A percentile compares a stretch with the other conserved stretches of the same genome.
Evolutionary conservation across 1,140 invertebrate species (phyloP).

Genomic region (Heliconius hewitsoni): DNA sequence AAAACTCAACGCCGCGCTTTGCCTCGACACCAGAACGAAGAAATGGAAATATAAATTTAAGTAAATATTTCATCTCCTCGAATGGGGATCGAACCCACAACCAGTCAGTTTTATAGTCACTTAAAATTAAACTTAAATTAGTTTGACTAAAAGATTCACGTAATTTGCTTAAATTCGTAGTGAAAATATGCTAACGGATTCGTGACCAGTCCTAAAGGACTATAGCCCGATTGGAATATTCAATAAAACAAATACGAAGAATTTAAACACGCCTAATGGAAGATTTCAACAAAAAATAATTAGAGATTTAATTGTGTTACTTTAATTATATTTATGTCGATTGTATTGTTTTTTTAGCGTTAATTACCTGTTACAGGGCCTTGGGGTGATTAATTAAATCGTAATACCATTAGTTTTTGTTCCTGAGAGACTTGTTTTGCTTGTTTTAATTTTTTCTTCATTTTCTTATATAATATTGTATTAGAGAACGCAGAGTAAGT

Average conservation of each 20-base stretch:
- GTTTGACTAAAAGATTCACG: conserved; percentile 23
- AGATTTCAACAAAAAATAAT: conserved; percentile 38
- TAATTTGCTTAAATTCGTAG: conserved; percentile 38
- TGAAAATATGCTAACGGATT: conserved; percentile 43
- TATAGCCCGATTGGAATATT: conserved; percentile 22
- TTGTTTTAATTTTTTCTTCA: background rate
- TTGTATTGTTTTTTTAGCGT: conserved; percentile 19
- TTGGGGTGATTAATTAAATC: background rate
- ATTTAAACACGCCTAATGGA: conserved; percentile 41
- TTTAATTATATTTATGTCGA: conserved; percentile 22
- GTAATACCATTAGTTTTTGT: too few species aligned
- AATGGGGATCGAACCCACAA: too few species aligned
- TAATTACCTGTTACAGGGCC: conserved; percentile 19
- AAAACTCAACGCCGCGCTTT: too few species aligned
- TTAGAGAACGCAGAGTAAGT: too few species aligned
- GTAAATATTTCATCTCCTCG: too few species aligned
- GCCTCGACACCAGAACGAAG: too few species aligned
- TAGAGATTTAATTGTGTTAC: conserved; percentile 39
- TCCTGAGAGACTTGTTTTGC: too few species aligned
- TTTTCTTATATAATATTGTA: background rate
- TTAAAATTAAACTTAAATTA: background rate
- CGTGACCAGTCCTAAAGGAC: conserved; percentile 37
- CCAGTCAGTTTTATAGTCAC: too few species aligned
- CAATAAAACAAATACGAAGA: conserved; percentile 33
- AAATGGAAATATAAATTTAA: too few species aligned